Evolutionary conservation across 2,797 vertebrate genomes (phyloP), one percentile per base, ranked within the genome.

Genomic region (Buphagus erythrorhynchus): DNA sequence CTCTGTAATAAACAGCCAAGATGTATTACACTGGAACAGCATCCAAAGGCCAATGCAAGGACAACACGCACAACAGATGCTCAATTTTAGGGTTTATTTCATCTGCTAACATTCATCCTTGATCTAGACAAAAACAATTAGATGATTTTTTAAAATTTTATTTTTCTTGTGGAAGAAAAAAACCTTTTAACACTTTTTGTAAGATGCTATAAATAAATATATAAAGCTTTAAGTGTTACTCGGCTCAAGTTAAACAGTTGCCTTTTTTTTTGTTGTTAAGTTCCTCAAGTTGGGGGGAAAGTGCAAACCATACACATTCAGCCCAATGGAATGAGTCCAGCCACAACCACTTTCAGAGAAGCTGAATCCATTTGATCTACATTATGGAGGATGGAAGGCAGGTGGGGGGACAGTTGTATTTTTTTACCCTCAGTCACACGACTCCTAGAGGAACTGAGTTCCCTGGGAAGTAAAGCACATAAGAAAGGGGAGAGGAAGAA

Each of bases 141-240:
- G 84, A 94, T 95, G 78, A 85, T 83, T 94, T 90, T 86, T 86
- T 76, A 76, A 89, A 93, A 91, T 78, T 95, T 66, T 58, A 83
- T 95, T 96, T 93, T 89, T 86, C 77, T 94, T 73, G 85, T 84
- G 88, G 96, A 97, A 93, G 95, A 92, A 96, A 94, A 94, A 80
- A 75, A 81, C 22, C 87, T 96, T 95, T 94, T 83, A 86, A 97
- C 94, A 90, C 87, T 80, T 96, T 83, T 79, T 90, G 95, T 91
- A 97, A 97, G 97, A 97, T 95, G 97, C 96, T 96, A 98, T 98
- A 98, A 98, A 98, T 98, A 98, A 98, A 98, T 98, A 98, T 72
- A 92, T 95, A 98, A 98, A 98, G 95, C 97, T 97, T 97, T 97
- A 97, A 95, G 19, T 95, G 91, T 97, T 97, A 97, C 92, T 96